phyloP scores from a whole-genome alignment of 2,888 invertebrate genomes.

The Nemoura dubitans region DNA sequence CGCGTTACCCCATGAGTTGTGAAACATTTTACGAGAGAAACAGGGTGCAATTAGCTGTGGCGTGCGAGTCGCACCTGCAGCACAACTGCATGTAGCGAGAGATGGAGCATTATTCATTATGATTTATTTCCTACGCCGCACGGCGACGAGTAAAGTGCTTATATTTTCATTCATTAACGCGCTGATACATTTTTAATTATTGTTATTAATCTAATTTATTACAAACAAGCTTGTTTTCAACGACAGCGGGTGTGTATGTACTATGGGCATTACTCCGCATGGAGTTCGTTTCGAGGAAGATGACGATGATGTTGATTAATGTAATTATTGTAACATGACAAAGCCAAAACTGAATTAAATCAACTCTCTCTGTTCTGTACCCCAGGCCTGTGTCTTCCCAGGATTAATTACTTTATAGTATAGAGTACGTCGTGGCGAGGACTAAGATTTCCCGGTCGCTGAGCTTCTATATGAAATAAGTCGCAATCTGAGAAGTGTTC shows the following conservation, averaged over 20 bases:
- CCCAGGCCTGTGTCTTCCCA: neutral
- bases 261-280: no score
- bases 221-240: neutral
- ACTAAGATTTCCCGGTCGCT: neutral
- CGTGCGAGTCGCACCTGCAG: neutral
- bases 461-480: neutral
- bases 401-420: neutral
- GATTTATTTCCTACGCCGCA: neutral
- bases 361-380: neutral
- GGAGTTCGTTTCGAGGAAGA: neutral
- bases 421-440: neutral
- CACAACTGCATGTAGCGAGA: no score
- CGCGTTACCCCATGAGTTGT: neutral
- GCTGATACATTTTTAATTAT: neutral
- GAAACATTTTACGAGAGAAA: neutral
- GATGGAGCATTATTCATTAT: neutral
- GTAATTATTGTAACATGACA: neutral
- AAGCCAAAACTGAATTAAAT: neutral
- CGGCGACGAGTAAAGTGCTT: neutral
- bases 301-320: slow-evolving; percentile 1
- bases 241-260: neutral
- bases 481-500: neutral
- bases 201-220: neutral
- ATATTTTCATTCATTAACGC: neutral
- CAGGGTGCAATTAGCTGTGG: neutral